These are phyloP conservation scores for Dissostichus mawsoni DNA, from an alignment of 2,113 vertebrate genomes.

Conservation along the genomic window DNA sequence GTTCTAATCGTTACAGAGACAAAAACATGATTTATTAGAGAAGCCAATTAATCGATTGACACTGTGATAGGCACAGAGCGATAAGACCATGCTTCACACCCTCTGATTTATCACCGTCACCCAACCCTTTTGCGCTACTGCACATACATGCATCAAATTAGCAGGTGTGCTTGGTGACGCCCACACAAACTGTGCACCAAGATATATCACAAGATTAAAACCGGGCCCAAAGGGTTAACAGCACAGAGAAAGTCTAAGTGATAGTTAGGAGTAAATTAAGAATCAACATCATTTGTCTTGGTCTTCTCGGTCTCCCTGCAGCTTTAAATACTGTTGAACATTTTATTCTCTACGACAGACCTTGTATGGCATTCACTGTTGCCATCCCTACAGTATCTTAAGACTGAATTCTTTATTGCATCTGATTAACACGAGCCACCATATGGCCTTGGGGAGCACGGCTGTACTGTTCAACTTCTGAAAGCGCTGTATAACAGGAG, in stretches of 20 bases:
- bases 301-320: neutral
- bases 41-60: neutral
- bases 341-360: neutral
- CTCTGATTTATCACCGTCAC: neutral
- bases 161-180: neutral
- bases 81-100: neutral
- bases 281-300: neutral
- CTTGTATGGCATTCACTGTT: neutral
- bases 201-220: neutral
- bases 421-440: conserved; percentile 4
- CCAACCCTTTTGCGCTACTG: neutral
- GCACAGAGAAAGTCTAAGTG: neutral
- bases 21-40: neutral
- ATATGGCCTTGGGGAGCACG: neutral
- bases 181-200: neutral
- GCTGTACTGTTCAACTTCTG: neutral
- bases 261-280: neutral
- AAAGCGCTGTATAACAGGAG: neutral
- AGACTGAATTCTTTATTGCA: neutral
- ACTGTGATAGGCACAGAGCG: neutral
- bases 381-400: neutral
- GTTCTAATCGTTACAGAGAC: neutral
- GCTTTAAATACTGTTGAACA: neutral
- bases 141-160: neutral
- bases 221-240: neutral